Conservation (phyloP, 2,888 invertebrate species). For the Campopleginae sp. region DNA sequence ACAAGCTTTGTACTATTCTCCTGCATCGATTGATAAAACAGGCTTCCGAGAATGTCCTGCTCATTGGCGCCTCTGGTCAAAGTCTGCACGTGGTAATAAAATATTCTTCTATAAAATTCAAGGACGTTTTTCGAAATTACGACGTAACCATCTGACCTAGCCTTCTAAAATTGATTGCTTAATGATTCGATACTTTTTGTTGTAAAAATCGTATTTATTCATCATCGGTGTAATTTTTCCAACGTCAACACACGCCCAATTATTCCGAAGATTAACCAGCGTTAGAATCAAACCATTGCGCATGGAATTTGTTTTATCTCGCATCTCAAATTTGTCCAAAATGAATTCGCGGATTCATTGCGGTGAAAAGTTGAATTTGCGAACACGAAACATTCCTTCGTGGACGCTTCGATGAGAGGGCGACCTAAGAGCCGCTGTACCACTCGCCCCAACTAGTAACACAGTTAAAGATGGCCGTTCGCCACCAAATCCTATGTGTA, state of each 20-base stretch:
- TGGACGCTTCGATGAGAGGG: slow-evolving; percentile 18
- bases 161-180: neutral
- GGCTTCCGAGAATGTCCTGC: neutral
- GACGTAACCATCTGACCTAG: neutral
- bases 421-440: slow-evolving; percentile 7
- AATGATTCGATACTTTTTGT: neutral
- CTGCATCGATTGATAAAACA: neutral
- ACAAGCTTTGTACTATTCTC: neutral
- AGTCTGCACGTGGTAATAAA: neutral
- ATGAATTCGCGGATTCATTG: neutral
- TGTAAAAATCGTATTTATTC: neutral
- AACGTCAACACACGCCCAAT: neutral
- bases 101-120: neutral
- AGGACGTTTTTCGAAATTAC: neutral
- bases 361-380: neutral
- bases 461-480: slow-evolving; percentile 41
- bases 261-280: neutral
- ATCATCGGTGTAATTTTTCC: neutral
- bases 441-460: neutral
- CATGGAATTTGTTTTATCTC: neutral
- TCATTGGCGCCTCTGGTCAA: slow-evolving; percentile 1
- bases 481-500: slow-evolving; percentile 9
- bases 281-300: neutral
- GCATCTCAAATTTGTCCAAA: neutral
- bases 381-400: neutral